Base-by-base conservation (phyloP, 2,113 vertebrate genomes). In the Odocoileus hemionus region DNA sequence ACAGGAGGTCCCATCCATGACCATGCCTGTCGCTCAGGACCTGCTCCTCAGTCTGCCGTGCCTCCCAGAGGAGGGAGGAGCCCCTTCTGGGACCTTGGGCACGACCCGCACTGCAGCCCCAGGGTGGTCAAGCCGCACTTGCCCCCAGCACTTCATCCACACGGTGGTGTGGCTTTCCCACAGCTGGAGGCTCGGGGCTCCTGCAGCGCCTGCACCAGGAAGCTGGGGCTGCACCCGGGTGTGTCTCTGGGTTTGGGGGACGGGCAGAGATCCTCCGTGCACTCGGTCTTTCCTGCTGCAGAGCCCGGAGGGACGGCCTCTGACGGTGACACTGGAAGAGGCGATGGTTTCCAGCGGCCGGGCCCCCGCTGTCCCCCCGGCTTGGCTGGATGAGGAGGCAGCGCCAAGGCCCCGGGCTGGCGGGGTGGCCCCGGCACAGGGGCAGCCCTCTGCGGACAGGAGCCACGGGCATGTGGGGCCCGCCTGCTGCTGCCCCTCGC, bases 291-390 rank as follows among this genome's bases (percentile, higher is more conserved):
- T 78, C 14, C 43, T 45, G 26, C 76, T 5, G 43, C 39, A 47
- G 76, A 43, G 43, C 43, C n/a, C 5, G 9, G 67, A 70, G 67
- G 67, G 67, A 70, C 4, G 0, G n/a, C n/a, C 19, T 70, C 67
- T 70, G n/a, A 70, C 2, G 19, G 67, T 36, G 67, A 70, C n/a
- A 11, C 67, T 70, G n/a, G n/a, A 70, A 70, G n/a, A 23, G n/a
- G 19, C 0, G 19, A 70, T 2, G 4, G 67, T 36, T 70, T 70
- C n/a, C 64, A 70, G 64, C 0, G 0, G 19, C 19, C 1, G 1
- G n/a, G 64, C 19, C 9, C 52, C n/a, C 2, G 19, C 50, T 16
- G 50, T 16, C 15, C 50, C 30, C 61, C 61, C 1, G 0, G 28
- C 16, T 19, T 0, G 5, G 14, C 28, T 21, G 4, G 78, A 80